phyloP scores from a whole-genome alignment of 2,888 invertebrate genomes.

The Pristionchus arcanus region DNA sequence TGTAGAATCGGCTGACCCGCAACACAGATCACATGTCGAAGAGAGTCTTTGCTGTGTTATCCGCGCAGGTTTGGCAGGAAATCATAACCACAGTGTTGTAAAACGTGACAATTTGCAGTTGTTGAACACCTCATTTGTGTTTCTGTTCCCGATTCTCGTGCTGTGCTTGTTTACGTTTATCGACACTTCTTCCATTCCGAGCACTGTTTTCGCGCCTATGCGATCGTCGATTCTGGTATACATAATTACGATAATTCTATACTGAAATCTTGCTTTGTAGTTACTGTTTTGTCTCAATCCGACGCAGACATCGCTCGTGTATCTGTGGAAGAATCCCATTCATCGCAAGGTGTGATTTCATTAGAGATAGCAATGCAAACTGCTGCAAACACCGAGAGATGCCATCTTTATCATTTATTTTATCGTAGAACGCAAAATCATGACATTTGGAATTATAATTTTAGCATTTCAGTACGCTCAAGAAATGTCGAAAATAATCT shows the following conservation, averaged over 20 bases:
- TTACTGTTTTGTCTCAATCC: neutral
- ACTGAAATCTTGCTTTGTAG: neutral
- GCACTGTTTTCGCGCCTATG: neutral
- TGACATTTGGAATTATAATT: neutral
- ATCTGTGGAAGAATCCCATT: neutral
- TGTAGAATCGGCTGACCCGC: neutral
- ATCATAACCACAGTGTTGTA: neutral
- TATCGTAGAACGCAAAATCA: too few species aligned
- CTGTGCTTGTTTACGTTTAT: slow-evolving; percentile 29
- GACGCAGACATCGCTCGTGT: neutral
- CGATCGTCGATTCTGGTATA: neutral
- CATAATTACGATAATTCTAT: neutral
- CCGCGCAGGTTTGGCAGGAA: neutral
- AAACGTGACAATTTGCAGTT: neutral
- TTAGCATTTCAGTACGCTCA: neutral
- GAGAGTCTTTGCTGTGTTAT: neutral
- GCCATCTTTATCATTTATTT: too few species aligned
- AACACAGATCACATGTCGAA: neutral
- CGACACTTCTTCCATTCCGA: slow-evolving; percentile 13
- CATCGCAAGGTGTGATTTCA: neutral
- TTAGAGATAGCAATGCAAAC: too few species aligned
- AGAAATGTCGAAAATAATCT: neutral
- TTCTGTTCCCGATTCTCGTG: neutral
- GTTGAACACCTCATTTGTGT: neutral
- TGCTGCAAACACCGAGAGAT: too few species aligned